Evolutionary conservation across 2,797 vertebrate genomes (phyloP).

Genomic region (Chanos chanos): DNA sequence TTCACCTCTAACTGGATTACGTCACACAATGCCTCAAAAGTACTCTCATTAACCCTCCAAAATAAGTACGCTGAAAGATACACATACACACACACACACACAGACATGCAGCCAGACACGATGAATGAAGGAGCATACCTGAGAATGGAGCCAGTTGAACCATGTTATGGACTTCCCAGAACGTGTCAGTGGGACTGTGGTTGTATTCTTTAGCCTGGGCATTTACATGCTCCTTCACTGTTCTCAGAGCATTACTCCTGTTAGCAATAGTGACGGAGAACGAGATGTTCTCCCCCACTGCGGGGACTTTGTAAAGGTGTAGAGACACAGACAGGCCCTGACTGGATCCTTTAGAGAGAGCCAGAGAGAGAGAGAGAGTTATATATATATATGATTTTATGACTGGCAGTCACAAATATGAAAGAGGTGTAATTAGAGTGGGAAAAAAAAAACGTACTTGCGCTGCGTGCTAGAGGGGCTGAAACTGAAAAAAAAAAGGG

Average conservation of each 20-base stretch:
- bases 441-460: not conserved
- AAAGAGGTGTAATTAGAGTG: not conserved
- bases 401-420: not conserved
- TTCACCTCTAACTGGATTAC: too few relatives aligned
- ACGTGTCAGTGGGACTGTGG: conserved; percentile 63
- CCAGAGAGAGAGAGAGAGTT: not conserved
- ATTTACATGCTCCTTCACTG: conserved; percentile 74
- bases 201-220: conserved; percentile 80
- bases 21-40: too few relatives aligned
- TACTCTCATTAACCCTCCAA: too few relatives aligned
- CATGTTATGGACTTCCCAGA: conserved; percentile 72
- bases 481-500: conserved; percentile 1
- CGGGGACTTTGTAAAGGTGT: conserved; percentile 67
- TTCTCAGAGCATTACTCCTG: conserved; percentile 57
- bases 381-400: not conserved
- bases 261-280: conserved; percentile 76
- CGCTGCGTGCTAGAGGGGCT: not conserved
- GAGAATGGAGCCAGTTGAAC: conserved; percentile 68
- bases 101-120: not conserved
- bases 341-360: conserved; percentile 16
- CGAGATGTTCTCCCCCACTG: conserved; percentile 73
- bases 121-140: conserved; percentile 66
- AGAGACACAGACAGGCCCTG: conserved; percentile 58
- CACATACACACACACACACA: not conserved
- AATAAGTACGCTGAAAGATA: not conserved